phyloP scores from a whole-genome alignment of 2,797 vertebrate species.

The Tenualosa ilisha region DNA sequence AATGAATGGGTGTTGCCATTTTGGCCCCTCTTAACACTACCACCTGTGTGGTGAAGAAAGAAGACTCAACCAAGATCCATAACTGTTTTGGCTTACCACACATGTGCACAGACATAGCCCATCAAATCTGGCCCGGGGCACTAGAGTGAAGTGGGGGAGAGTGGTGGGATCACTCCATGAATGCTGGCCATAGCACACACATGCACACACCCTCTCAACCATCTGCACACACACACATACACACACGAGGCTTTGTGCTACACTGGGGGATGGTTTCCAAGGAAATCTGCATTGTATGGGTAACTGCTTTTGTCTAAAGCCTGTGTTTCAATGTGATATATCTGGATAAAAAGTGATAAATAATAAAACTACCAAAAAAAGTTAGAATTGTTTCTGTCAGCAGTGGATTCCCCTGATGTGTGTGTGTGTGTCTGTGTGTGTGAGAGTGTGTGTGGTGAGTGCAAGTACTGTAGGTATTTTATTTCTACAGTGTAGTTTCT shows the following conservation, averaged over 20 bases:
- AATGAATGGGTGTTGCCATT: slow-evolving; percentile 73
- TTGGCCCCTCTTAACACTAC: slow-evolving; percentile 75
- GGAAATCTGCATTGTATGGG: slow-evolving; percentile 86
- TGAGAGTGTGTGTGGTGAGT: slow-evolving; percentile 49
- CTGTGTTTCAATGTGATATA: slow-evolving; percentile 94
- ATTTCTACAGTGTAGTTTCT: too few species aligned
- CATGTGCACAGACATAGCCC: too few species aligned
- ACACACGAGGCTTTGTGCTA: slow-evolving; percentile 74
- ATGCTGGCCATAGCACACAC: neutral
- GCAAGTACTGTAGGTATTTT: slow-evolving; percentile 5
- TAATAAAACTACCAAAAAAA: slow-evolving; percentile 84
- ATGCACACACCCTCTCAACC: slow-evolving; percentile 50
- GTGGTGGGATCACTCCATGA: neutral
- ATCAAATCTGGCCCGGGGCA: neutral
- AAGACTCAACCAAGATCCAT: slow-evolving; percentile 77
- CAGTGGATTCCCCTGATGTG: slow-evolving; percentile 74
- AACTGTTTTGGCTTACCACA: neutral
- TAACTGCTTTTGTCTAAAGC: slow-evolving; percentile 91
- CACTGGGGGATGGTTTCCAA: slow-evolving; percentile 79
- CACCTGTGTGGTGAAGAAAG: slow-evolving; percentile 80
- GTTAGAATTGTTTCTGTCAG: slow-evolving; percentile 88
- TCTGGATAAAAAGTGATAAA: slow-evolving; percentile 85
- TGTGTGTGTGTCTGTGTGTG: neutral
- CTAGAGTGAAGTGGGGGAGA: neutral
- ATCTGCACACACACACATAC: slow-evolving; percentile 58